Conservation (phyloP, 2,888 invertebrate species). For the Cryptus viduatorius region DNA sequence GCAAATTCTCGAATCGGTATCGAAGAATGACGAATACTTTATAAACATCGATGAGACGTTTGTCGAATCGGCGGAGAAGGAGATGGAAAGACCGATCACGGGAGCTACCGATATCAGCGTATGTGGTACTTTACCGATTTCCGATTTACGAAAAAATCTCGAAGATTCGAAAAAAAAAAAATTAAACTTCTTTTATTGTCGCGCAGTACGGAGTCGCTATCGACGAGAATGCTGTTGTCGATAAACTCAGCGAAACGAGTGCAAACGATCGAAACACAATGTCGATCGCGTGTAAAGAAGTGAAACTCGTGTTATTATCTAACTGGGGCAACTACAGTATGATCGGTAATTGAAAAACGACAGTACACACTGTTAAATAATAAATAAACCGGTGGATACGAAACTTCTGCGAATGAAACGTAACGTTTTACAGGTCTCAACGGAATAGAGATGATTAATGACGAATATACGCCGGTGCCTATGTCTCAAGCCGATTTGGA, state of each 20-base stretch:
- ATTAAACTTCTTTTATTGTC: not conserved
- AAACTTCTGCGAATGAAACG: not conserved
- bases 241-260: conserved; percentile 65
- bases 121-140: conserved; percentile 9
- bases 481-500: conserved; percentile 69
- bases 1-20: conserved; percentile 88
- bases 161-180: not conserved
- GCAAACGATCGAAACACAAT: conserved; percentile 68
- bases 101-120: conserved; percentile 84
- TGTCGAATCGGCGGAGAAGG: conserved; percentile 85
- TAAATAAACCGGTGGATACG: not conserved
- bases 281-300: conserved; percentile 81
- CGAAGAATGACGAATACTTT: conserved; percentile 86
- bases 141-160: not conserved
- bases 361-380: no score
- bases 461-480: conserved; percentile 70
- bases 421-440: conserved; percentile 74
- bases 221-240: conserved; percentile 27
- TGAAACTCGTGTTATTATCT: conserved; percentile 87
- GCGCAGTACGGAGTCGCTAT: conserved; percentile 39
- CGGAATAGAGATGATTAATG: conserved; percentile 77
- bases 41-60: conserved; percentile 83
- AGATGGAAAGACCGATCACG: conserved; percentile 88
- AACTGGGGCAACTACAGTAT: conserved; percentile 89
- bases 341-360: conserved; percentile 85